phyloP scores from a whole-genome alignment of 2,797 vertebrate species.

The Hephaestus fuliginosus region DNA sequence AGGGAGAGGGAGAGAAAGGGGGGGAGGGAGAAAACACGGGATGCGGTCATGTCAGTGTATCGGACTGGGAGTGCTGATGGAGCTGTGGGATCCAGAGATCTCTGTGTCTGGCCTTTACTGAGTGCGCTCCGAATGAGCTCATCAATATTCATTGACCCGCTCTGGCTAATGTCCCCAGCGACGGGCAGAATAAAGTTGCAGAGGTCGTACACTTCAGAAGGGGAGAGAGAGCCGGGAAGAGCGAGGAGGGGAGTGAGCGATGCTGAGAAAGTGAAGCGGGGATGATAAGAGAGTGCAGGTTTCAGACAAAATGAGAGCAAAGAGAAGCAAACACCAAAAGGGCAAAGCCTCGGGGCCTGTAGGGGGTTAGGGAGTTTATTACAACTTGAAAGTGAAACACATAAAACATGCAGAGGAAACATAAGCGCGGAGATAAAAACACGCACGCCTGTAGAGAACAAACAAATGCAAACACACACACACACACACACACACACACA shows the following conservation, averaged over 20 bases:
- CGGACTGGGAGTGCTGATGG: conserved; percentile 53
- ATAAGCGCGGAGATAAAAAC: conserved; percentile 57
- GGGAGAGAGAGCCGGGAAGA: conserved; percentile 36
- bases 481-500: conserved; percentile 1
- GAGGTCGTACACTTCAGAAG: conserved; percentile 79
- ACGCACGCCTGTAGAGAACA: conserved; percentile 45
- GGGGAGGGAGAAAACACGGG: conserved; percentile 30
- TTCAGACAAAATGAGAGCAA: conserved; percentile 66
- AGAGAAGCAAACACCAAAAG: conserved; percentile 70
- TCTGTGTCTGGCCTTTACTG: conserved; percentile 79
- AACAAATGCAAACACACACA: conserved; percentile 45
- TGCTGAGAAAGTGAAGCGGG: conserved; percentile 40
- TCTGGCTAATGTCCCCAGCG: conserved; percentile 77
- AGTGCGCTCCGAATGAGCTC: conserved; percentile 75
- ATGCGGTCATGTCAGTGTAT: conserved; percentile 63
- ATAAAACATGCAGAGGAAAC: conserved; percentile 69
- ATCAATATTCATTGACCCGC: conserved; percentile 87
- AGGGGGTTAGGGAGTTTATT: conserved; percentile 65
- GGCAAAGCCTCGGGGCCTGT: conserved; percentile 63
- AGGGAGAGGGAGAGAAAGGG: not conserved
- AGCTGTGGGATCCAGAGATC: conserved; percentile 69
- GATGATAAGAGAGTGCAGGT: conserved; percentile 63
- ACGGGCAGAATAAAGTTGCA: conserved; percentile 80
- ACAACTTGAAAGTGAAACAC: conserved; percentile 65
- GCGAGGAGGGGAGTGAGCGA: conserved; percentile 46